A percentile compares a stretch with the other conserved stretches of the same genome.
Evolutionary conservation across 92 coral and sea anemone genomes (phyloP).

Genomic region (Parazoanthus darwini): DNA sequence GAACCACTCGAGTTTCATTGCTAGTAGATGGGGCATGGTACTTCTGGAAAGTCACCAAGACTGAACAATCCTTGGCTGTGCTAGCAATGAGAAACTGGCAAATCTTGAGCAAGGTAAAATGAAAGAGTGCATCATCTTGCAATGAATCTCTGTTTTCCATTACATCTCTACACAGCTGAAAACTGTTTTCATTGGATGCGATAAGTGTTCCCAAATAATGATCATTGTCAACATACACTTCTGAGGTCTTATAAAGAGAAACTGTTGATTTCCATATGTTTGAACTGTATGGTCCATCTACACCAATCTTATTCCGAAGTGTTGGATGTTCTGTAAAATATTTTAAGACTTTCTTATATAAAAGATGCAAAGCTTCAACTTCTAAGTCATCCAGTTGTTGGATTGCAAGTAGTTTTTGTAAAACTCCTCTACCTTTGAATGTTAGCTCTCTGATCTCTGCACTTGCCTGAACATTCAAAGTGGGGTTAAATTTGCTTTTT

Average conservation of each 20-base stretch:
- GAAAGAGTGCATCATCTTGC: conserved; percentile 35
- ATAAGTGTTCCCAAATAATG: not conserved
- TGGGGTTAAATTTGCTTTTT: conserved; percentile 4
- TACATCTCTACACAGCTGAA: conserved; percentile 20
- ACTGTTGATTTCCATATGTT: conserved; percentile 61
- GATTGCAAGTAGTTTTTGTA: conserved; percentile 60
- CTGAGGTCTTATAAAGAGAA: not conserved
- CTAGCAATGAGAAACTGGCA: conserved; percentile 79
- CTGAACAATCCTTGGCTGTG: conserved; percentile 92
- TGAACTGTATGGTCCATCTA: conserved; percentile 59
- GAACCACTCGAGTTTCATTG: conserved; percentile 22
- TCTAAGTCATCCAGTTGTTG: conserved; percentile 84
- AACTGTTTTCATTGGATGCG: not conserved
- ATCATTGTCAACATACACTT: not conserved
- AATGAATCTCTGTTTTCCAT: conserved; percentile 21
- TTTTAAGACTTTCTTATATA: conserved; percentile 53
- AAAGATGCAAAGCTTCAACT: conserved; percentile 66
- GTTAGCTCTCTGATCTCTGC: not conserved
- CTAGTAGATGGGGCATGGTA: conserved; percentile 21
- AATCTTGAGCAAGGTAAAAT: conserved; percentile 54
- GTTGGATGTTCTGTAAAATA: conserved; percentile 53
- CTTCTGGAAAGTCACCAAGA: conserved; percentile 85
- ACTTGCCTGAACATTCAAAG: not conserved
- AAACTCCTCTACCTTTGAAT: conserved; percentile 81
- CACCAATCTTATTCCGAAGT: conserved; percentile 50